Evolutionary conservation across 2,888 invertebrate species (phyloP).

Genomic region (Hydrotaea cyrtoneurina): DNA sequence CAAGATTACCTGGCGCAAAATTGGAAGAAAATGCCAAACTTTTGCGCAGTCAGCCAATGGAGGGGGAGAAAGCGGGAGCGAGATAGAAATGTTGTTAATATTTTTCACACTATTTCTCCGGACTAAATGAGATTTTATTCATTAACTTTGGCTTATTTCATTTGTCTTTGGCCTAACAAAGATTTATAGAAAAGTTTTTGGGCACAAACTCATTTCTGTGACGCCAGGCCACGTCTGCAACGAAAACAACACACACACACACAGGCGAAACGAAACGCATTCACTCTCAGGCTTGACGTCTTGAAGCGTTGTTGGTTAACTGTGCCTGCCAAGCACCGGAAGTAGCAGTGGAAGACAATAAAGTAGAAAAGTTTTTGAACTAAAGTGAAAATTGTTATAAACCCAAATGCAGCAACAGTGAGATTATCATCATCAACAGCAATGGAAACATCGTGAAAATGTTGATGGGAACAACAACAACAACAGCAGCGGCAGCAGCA

Average conservation of each 20-base stretch:
- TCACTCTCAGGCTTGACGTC: not conserved
- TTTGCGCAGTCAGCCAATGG: not conserved
- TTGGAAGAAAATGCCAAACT: slow-evolving; percentile 11
- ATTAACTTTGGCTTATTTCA: slow-evolving; percentile 67
- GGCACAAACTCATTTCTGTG: not conserved
- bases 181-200: slow-evolving; percentile 62
- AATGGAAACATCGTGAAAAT: not conserved
- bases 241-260: too few species aligned
- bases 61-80: not conserved
- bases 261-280: not conserved
- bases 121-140: slow-evolving; percentile 65
- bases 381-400: slow-evolving; percentile 60
- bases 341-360: slow-evolving; percentile 45
- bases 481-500: too few species aligned
- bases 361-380: slow-evolving; percentile 54
- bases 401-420: slow-evolving; percentile 15
- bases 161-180: slow-evolving; percentile 66
- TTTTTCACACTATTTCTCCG: slow-evolving; percentile 66
- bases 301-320: not conserved
- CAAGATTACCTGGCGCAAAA: slow-evolving; percentile 57
- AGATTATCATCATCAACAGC: slow-evolving; percentile 8
- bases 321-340: slow-evolving; percentile 17
- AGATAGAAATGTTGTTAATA: slow-evolving; percentile 59
- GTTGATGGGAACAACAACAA: not conserved
- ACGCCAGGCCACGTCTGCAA: too few species aligned